These are phyloP conservation scores for Tetramorium simillimum DNA, from an alignment of 1,140 invertebrate species.

Conservation along the genomic window DNA sequence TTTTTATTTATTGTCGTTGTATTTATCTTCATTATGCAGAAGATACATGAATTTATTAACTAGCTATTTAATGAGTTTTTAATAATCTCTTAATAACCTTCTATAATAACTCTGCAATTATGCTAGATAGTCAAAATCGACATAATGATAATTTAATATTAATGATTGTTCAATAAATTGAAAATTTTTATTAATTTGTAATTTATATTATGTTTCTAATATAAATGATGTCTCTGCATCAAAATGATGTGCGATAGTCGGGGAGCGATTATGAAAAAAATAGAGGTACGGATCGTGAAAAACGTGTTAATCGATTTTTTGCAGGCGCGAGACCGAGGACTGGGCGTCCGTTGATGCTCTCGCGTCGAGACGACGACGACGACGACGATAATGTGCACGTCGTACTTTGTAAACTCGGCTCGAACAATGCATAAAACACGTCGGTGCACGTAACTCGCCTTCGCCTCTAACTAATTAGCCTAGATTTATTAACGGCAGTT, in stretches of 20 bases:
- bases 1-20: not conserved
- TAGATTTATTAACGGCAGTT: constrained; percentile 61
- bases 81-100: not conserved
- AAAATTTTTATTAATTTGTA: not conserved
- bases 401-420: constrained; percentile 35
- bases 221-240: not conserved
- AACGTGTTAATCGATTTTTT: constrained; percentile 37
- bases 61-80: not conserved
- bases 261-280: not conserved
- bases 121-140: not conserved
- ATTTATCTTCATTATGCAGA: not conserved
- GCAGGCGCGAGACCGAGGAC: not conserved
- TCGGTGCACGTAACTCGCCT: constrained; percentile 18
- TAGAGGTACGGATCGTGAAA: not conserved
- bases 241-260: not conserved
- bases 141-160: not conserved
- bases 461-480: constrained; percentile 48
- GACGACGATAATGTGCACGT: constrained; percentile 3
- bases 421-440: constrained; percentile 49
- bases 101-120: not conserved
- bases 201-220: not conserved
- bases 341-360: not conserved
- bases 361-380: not conserved
- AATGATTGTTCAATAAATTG: not conserved
- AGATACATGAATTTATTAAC: not conserved